Conservation (phyloP, 2,113 vertebrate genomes). For the Epinephelus cyanopodus region DNA sequence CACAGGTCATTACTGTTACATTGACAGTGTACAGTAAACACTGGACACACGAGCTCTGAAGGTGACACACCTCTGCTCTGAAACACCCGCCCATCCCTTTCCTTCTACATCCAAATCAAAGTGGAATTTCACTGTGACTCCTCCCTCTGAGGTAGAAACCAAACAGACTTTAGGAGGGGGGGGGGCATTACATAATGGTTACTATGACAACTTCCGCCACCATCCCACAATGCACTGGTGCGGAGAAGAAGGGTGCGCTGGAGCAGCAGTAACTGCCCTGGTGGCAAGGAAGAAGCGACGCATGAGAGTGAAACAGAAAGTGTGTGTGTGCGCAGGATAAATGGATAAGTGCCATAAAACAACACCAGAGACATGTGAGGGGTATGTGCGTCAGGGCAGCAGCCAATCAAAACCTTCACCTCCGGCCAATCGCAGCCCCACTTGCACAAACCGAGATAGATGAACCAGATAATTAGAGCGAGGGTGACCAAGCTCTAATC, state of each 20-base stretch:
- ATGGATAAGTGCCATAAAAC: conserved; percentile 47
- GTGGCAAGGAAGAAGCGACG: conserved; percentile 27
- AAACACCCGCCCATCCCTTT: background rate
- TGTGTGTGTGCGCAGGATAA: conserved; percentile 5
- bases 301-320: conserved; percentile 22
- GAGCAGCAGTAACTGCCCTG: conserved; percentile 66
- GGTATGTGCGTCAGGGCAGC: background rate
- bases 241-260: conserved; percentile 45
- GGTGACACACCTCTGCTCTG: conserved; percentile 23
- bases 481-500: conserved; percentile 41
- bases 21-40: background rate
- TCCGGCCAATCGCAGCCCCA: conserved; percentile 42
- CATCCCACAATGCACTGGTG: conserved; percentile 69
- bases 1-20: background rate
- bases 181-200: conserved; percentile 63
- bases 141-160: conserved; percentile 57
- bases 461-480: conserved; percentile 20
- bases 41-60: background rate
- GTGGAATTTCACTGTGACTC: conserved; percentile 67
- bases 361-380: conserved; percentile 16
- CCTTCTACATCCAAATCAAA: conserved; percentile 20
- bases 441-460: conserved; percentile 20
- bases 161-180: conserved; percentile 24
- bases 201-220: conserved; percentile 49
- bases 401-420: conserved; percentile 41